These are phyloP conservation scores for Archocentrus centrarchus DNA, from an alignment of 2,113 vertebrate species.

Conservation along the genomic window DNA sequence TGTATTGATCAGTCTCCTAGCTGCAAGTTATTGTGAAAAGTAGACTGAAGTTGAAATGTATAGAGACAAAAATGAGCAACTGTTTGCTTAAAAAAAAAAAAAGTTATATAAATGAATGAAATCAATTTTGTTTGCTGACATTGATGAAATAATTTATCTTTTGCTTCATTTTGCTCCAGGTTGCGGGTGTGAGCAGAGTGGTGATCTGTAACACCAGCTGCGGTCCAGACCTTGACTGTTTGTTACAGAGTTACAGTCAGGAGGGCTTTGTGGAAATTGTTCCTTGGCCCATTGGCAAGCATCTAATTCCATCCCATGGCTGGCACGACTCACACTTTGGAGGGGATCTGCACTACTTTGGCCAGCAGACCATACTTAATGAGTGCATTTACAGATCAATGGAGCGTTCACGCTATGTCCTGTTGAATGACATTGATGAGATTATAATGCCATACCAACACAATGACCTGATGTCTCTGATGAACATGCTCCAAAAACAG, in stretches of 20 bases:
- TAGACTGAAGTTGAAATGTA: no score
- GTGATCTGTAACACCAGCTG: constrained; percentile 83
- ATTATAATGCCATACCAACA: constrained; percentile 81
- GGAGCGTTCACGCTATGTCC: constrained; percentile 68
- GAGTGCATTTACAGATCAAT: constrained; percentile 77
- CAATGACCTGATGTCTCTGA: constrained; percentile 70
- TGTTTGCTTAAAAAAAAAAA: no score
- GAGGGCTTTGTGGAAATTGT: constrained; percentile 80
- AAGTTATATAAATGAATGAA: no score
- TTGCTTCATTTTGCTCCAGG: not conserved
- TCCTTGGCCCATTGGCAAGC: constrained; percentile 77
- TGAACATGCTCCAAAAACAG: constrained; percentile 71
- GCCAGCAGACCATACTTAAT: constrained; percentile 74
- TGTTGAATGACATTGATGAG: constrained; percentile 84
- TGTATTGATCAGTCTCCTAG: no score
- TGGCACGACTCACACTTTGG: constrained; percentile 52
- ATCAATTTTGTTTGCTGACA: no score
- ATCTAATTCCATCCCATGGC: constrained; percentile 66
- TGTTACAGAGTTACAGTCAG: constrained; percentile 73
- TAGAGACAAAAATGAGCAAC: no score
- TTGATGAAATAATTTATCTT: no score
- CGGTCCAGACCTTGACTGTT: constrained; percentile 73
- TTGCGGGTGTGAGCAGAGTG: constrained; percentile 59
- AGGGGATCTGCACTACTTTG: constrained; percentile 73
- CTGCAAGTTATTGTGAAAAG: no score